Base-by-base conservation (phyloP, 1,140 invertebrate genomes). In the Zaprionus capensis region DNA sequence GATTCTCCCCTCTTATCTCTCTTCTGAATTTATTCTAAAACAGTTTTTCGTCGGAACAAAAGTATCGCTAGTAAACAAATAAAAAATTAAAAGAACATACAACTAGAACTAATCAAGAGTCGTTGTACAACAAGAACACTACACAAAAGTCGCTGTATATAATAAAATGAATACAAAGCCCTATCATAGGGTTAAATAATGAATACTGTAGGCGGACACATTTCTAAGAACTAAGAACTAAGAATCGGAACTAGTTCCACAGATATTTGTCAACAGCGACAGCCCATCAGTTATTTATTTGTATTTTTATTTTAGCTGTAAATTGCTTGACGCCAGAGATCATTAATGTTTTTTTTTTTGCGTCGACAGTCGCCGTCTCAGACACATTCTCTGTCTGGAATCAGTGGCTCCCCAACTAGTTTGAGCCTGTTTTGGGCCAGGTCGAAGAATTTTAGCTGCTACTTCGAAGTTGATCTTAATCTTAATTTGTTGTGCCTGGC, bases 381-480 rank as follows among this genome's bases (percentile, higher is more conserved):
- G 41, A 51, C 31, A 70, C 31, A 71, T 63, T 63, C 38, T 71
- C 22, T 20, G 53, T 28, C 34, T 26, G 36, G 26, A 36, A 63
- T 63, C 55, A 22, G 51, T 28, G 20, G 15, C 36, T 41, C 26
- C 44, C 36, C 44, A 69, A 73, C 75, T 73, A 73, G 69, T 77
- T 70, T 55, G 24, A 76, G 76, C 84, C 66, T 76, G 80, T 86
- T 86, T 76, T 58, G 11, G 20, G 71, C 68, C 44, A 73, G 59
- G 11, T 58, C 71, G 20, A 71, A 72, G 71, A 75, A 87, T 84
- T 81, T 84, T 78, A 66, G 76, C 66, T 71, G 71, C 66, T 56
- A 81, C 63, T 76, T 90, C 76, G 81, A 81, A 84, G 81, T 81
- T 88, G 85, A 88, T 90, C 84, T 79, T 87, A 83, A 88, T 87